Evolutionary conservation across 2,113 vertebrate genomes (phyloP), one percentile per base, ranked within the genome.

Genomic region (Aspiorhynchus laticeps): DNA sequence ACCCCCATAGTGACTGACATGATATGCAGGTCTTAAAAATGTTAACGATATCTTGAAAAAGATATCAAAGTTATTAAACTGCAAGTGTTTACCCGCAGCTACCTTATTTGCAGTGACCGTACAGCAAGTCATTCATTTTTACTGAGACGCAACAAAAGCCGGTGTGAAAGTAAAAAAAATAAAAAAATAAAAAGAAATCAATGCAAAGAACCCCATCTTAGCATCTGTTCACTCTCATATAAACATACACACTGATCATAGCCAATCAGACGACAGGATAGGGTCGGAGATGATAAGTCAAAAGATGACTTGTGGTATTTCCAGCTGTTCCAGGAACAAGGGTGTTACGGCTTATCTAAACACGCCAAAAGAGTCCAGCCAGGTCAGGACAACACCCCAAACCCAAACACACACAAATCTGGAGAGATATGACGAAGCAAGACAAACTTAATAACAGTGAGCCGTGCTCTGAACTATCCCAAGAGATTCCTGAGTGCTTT

Each of bases 311-410:
- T 76, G 85, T 73, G 89, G 88, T 86, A 88, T 88, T 89, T 88
- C 17, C 0, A 92, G 87, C 92, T 92, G 93, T 90, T 90, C 43
- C 43, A 91, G 90, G 90, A 93, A 86, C 73, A 85, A 53, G 59
- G 51, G 36, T 63, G 71, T 86, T 80, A 80, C 38, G 46, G 33
- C 63, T 46, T 63, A 81, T 86, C 81, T 88, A 80, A 81, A 79
- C 79, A 78, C 7, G 3, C 21, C 63, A 88, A 84, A 86, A 65
- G 19, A 84, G 75, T 80, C 82, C 71, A 79, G 77, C 61, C 77
- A 80, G 73, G 74, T 56, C 80, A 80, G 63, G 53, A 79, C 84
- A 86, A 31, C 46, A 59, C 59, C 59, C 69, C 43, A 76, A 59
- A 24, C 36, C 33, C 53, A 85, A 59, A 85, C 84, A 80, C 74